Percentiles rank a stretch among this genome's conserved stretches.
These are phyloP conservation scores for Lypha dubia DNA, from an alignment of 2,888 invertebrate species.

Conservation along the genomic window DNA sequence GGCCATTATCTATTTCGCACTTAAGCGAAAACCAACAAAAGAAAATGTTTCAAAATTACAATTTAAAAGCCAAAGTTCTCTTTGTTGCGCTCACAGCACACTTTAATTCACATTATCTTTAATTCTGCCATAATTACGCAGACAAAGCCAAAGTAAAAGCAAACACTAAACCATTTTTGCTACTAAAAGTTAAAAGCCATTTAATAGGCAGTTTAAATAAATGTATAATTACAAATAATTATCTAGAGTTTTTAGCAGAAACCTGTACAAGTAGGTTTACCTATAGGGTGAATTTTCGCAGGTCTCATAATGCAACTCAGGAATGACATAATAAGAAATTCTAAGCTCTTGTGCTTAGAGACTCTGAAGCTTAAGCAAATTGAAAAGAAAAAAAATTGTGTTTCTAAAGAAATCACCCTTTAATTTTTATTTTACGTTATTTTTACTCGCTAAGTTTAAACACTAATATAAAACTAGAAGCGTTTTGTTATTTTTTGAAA, in stretches of 20 bases:
- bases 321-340: too few relatives aligned
- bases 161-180: conserved; percentile 28
- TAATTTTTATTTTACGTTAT: neutral
- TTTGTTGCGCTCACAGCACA: conserved; percentile 18
- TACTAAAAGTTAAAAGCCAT: conserved; percentile 63
- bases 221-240: conserved; percentile 68
- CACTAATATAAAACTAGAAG: neutral
- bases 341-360: too few relatives aligned
- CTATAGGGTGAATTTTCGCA: conserved; percentile 8
- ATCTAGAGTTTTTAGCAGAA: conserved; percentile 31
- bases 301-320: too few relatives aligned
- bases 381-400: neutral
- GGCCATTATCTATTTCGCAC: conserved; percentile 65
- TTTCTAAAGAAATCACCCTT: conserved; percentile 9
- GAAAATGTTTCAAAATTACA: conserved; percentile 39
- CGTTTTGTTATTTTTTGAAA: conserved; percentile 48
- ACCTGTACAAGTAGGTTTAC: neutral
- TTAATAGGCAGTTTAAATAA: conserved; percentile 69
- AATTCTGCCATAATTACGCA: conserved; percentile 66
- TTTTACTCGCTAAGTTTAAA: neutral
- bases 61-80: conserved; percentile 44
- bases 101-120: conserved; percentile 56
- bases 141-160: conserved; percentile 17
- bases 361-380: neutral
- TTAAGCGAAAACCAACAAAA: conserved; percentile 40